Base-by-base conservation (phyloP, 1,140 invertebrate species). In the Wasmannia auropunctata region DNA sequence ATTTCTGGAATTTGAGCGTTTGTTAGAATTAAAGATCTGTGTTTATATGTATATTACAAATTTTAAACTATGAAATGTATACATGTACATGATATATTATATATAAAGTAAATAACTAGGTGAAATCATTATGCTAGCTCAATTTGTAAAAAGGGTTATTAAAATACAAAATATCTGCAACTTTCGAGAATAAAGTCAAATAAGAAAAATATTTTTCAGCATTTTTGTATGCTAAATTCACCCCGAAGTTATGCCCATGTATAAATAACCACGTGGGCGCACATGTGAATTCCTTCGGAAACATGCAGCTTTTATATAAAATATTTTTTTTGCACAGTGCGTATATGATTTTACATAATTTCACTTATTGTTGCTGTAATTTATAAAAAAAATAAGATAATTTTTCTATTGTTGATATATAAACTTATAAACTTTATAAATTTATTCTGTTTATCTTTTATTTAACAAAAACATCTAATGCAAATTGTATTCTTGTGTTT, bases 401-500 rank as follows among this genome's bases (percentile, higher is more conserved):
- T 1, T 7, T 7, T 22, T 6, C 4, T 11, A 28, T 46, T 46
- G 14, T 46, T 46, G 14, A 46, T 16, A 46, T n/a, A n/a, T n/a
- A n/a, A n/a, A n/a, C 14, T 46, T 46, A 8, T 46, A 8, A 46
- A 46, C 16, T 46, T 46, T 46, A 43, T 43, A 43, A n/a, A n/a
- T n/a, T 3, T 43, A 46, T 46, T 46, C 16, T 14, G 1, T 60
- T 16, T 56, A 7, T 56, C 14, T 60, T 16, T 3, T 16, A 28
- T 6, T n/a, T n/a, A 72, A n/a, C 28, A n/a, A 25, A 72, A 5
- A 2, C 22, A 67, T 81, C 49, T 86, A 63, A 89, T 19, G 31
- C 75, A 25, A 51, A 28, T 8, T 49, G 2, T 22, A 31, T 62
- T 58, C 34, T 65, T 65, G 22, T 81, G 60, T 87, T 56, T 92